Evolutionary conservation across 2,888 invertebrate species (phyloP).

Genomic region (Cryptosula pallasiana): DNA sequence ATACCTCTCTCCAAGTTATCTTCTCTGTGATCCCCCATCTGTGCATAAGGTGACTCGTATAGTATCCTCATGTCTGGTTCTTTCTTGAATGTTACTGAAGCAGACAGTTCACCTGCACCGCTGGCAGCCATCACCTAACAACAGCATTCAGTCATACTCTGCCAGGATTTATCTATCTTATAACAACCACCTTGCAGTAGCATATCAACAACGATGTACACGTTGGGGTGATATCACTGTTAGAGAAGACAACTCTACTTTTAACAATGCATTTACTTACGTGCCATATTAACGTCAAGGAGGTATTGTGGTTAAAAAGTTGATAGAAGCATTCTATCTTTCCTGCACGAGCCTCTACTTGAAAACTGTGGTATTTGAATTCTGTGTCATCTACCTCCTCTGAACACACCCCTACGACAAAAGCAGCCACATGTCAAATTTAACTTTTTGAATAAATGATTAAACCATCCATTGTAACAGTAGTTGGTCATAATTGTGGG

Average conservation of each 20-base stretch:
- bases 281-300: slow-evolving; percentile 5
- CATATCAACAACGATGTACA: no score
- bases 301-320: not conserved
- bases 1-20: not conserved
- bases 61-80: slow-evolving; percentile 14
- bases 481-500: no score
- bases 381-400: not conserved
- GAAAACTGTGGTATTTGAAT: slow-evolving; percentile 18
- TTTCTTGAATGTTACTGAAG: not conserved
- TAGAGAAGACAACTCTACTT: no score
- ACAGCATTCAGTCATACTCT: no score
- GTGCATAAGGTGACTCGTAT: slow-evolving; percentile 11
- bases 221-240: no score
- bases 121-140: not conserved
- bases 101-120: slow-evolving; percentile 3
- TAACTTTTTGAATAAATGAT: no score
- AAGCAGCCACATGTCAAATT: no score
- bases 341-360: slow-evolving; percentile 1
- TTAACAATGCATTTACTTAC: no score
- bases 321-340: slow-evolving; percentile 20
- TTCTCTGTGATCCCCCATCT: slow-evolving; percentile 11
- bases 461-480: no score
- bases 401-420: no score
- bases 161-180: no score
- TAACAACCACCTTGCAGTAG: no score